Evolutionary conservation across 2,113 vertebrate genomes (phyloP).

Genomic region (Heterotilapia buettikoferi): DNA sequence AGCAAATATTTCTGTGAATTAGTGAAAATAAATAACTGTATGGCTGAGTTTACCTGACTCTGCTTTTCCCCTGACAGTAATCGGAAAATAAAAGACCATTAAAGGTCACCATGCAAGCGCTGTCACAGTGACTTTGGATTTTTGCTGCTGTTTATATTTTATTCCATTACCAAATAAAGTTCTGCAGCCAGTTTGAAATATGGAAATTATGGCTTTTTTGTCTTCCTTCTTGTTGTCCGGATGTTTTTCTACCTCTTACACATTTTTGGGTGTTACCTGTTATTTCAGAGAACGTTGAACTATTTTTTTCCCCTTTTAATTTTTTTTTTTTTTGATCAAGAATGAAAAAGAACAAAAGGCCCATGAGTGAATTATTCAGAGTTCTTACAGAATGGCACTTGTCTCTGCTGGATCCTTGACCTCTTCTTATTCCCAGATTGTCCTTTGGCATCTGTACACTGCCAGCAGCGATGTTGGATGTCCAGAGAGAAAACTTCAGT

Average conservation of each 20-base stretch:
- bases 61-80: not conserved
- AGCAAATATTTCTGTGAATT: not conserved
- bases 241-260: not conserved
- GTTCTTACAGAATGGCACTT: not conserved
- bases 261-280: not conserved
- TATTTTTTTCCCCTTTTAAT: not conserved
- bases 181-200: not conserved
- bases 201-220: not conserved
- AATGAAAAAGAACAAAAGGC: not conserved
- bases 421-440: not conserved
- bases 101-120: not conserved
- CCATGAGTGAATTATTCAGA: not conserved
- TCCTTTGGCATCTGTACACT: not conserved
- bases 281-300: not conserved
- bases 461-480: not conserved
- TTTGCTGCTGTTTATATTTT: not conserved
- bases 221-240: fast-evolving
- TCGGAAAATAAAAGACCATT: not conserved
- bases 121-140: not conserved
- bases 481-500: not conserved
- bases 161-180: not conserved
- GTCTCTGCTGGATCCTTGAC: not conserved
- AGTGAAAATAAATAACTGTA: not conserved
- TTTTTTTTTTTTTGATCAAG: not conserved
- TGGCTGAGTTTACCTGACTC: not conserved